These are phyloP conservation scores for Nemapogon koenigi DNA, from an alignment of 2,888 invertebrate species.

Conservation along the genomic window DNA sequence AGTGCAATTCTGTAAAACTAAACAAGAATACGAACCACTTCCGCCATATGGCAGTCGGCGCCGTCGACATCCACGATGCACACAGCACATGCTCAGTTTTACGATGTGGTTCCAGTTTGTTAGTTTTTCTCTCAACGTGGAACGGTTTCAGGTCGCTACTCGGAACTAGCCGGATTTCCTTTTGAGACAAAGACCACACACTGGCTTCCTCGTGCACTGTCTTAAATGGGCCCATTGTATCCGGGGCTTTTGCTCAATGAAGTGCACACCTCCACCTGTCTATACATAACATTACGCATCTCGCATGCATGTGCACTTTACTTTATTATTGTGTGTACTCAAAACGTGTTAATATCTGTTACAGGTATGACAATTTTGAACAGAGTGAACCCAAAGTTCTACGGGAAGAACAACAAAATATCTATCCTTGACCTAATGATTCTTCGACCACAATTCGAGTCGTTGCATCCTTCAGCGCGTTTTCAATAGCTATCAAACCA, in stretches of 20 bases:
- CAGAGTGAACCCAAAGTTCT: too few species aligned
- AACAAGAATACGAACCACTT: slow-evolving; percentile 21
- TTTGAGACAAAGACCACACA: slow-evolving; percentile 5
- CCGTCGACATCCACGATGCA: slow-evolving; percentile 20
- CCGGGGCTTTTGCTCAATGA: too few species aligned
- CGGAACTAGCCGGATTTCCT: slow-evolving; percentile 7
- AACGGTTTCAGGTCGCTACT: slow-evolving; percentile 7
- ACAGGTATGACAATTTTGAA: too few species aligned
- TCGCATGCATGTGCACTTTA: too few species aligned
- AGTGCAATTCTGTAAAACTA: too few species aligned
- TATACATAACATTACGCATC: too few species aligned
- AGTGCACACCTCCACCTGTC: too few species aligned
- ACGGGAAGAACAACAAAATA: too few species aligned
- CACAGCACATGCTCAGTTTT: slow-evolving; percentile 25
- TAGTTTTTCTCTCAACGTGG: slow-evolving; percentile 25
- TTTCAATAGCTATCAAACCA: slow-evolving; percentile 6
- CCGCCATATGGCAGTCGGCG: slow-evolving; percentile 43
- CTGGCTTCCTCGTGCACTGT: too few species aligned
- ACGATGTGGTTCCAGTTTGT: slow-evolving; percentile 33
- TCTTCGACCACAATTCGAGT: neutral
- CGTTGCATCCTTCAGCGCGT: slow-evolving; percentile 9
- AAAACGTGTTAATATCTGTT: too few species aligned
- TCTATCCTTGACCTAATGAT: slow-evolving; percentile 31
- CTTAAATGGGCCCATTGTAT: too few species aligned
- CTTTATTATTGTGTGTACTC: too few species aligned